These are phyloP conservation scores for Tetrapedia diversipes DNA, from an alignment of 2,888 invertebrate genomes.

Conservation along the genomic window DNA sequence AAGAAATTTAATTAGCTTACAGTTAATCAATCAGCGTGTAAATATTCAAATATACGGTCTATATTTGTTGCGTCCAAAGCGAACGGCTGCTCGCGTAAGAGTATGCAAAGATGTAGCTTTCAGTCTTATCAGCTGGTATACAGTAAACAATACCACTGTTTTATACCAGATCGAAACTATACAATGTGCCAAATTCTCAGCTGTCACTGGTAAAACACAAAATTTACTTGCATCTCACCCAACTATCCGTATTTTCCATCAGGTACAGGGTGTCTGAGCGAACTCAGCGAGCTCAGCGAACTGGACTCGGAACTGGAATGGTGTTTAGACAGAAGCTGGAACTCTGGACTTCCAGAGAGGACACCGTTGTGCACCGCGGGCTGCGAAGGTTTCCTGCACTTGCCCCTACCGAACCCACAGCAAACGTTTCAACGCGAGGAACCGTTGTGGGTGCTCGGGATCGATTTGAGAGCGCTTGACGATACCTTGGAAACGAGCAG, in stretches of 20 bases:
- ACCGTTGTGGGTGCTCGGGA: constrained; percentile 81
- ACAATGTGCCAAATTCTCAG: too few species aligned
- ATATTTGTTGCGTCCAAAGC: too few species aligned
- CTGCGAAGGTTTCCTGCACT: constrained; percentile 84
- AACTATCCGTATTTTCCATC: neutral
- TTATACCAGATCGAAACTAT: too few species aligned
- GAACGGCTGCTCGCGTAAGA: too few species aligned
- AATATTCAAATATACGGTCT: too few species aligned
- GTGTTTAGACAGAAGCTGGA: constrained; percentile 81
- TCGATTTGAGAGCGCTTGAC: constrained; percentile 80
- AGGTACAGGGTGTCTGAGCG: constrained; percentile 71
- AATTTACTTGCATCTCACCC: too few species aligned
- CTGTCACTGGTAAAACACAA: too few species aligned
- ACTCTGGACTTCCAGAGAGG: constrained; percentile 83
- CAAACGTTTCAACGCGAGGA: constrained; percentile 77
- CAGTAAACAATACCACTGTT: too few species aligned
- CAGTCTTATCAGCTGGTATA: too few species aligned
- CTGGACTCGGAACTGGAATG: constrained; percentile 79
- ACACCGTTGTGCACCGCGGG: constrained; percentile 85
- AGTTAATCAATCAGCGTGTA: too few species aligned
- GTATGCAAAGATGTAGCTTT: too few species aligned
- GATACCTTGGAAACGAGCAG: constrained; percentile 69
- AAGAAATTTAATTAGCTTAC: too few species aligned
- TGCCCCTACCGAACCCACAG: constrained; percentile 76
- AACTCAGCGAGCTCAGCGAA: constrained; percentile 78